These are phyloP conservation scores for Falcunculus frontatus DNA, from an alignment of 2,113 vertebrate genomes.

Conservation along the genomic window DNA sequence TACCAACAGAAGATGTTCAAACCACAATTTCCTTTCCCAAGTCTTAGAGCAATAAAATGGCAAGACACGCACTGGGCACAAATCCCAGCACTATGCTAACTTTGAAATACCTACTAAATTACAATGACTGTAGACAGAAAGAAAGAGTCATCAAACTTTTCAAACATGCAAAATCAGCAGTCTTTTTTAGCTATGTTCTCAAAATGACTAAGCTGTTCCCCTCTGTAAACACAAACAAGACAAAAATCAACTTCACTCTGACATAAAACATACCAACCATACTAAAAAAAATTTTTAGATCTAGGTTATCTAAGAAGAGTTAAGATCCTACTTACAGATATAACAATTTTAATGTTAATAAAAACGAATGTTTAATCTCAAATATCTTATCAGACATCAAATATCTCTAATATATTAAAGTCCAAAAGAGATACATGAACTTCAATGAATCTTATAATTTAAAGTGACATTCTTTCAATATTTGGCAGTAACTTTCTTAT, in stretches of 20 bases:
- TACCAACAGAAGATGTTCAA: not conserved
- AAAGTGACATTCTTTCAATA: constrained; percentile 23
- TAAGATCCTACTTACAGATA: not conserved
- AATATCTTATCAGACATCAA: not conserved
- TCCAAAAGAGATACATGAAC: not conserved
- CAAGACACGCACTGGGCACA: not conserved
- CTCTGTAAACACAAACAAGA: not conserved
- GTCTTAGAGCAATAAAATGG: not conserved
- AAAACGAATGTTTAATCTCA: not conserved
- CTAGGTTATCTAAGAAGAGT: not conserved
- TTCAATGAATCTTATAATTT: not conserved
- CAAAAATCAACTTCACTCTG: not conserved
- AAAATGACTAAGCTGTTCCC: not conserved
- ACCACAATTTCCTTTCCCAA: not conserved
- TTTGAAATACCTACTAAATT: not conserved
- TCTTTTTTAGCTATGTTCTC: not conserved
- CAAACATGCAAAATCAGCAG: not conserved
- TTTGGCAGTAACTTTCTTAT: constrained; percentile 41
- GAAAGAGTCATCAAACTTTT: not conserved
- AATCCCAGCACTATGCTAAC: not conserved
- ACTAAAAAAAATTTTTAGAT: not conserved
- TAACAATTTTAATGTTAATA: not conserved
- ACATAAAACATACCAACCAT: not conserved
- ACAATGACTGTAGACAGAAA: not conserved
- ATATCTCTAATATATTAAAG: not conserved